Conservation (phyloP, 2,888 invertebrate genomes). For the Archaeoteleia sp. region DNA sequence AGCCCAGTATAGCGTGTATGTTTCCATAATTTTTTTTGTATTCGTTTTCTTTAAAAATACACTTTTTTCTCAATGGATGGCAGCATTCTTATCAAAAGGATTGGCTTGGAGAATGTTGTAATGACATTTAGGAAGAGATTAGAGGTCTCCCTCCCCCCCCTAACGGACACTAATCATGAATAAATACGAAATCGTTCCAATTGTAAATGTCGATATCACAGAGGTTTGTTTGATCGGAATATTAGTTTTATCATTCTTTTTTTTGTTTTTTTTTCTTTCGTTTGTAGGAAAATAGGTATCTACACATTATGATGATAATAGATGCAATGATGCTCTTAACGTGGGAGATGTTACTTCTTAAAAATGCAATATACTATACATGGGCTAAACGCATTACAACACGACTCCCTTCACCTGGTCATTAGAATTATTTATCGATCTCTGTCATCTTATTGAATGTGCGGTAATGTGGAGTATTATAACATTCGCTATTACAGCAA, state of each 20-base stretch:
- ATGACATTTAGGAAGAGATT: conserved; percentile 71
- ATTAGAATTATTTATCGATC: conserved; percentile 67
- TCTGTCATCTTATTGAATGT: conserved; percentile 67
- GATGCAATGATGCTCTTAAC: conserved; percentile 53
- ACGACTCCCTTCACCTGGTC: conserved; percentile 71
- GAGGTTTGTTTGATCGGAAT: conserved; percentile 74
- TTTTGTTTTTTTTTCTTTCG: conserved; percentile 47
- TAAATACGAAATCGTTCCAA: conserved; percentile 71
- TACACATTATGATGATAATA: conserved; percentile 70
- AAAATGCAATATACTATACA: conserved; percentile 74
- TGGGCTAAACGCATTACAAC: conserved; percentile 74
- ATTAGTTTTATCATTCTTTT: conserved; percentile 53
- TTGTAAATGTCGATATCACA: conserved; percentile 73
- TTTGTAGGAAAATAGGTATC: conserved; percentile 74
- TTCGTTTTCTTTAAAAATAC: conserved; percentile 72
- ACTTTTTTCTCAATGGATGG: conserved; percentile 67
- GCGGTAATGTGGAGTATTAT: conserved; percentile 71
- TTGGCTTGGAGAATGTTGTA: conserved; percentile 73
- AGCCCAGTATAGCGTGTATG: conserved; percentile 75
- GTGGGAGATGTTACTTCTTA: conserved; percentile 61
- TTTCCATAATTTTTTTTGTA: conserved; percentile 67
- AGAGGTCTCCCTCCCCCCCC: conserved; percentile 59
- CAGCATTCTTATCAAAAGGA: conserved; percentile 72
- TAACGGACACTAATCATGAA: conserved; percentile 66
- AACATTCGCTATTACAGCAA: conserved; percentile 66